Conservation (phyloP, 2,113 vertebrate genomes). For the Sinosuthora webbiana region DNA sequence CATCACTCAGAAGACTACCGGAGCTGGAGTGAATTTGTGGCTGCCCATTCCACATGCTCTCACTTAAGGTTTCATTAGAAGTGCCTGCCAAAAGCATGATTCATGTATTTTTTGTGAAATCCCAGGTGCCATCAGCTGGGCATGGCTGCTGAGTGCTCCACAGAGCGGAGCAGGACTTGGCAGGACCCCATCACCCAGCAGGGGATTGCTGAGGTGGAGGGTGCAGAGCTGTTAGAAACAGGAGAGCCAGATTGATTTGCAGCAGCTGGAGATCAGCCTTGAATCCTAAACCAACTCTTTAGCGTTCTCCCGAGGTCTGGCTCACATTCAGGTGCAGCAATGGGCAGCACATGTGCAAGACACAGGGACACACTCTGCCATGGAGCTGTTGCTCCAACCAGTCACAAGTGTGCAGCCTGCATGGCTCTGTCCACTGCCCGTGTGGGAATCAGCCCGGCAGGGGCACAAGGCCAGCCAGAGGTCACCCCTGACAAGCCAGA, state of each 20-base stretch:
- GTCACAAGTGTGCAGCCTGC: rapidly evolving
- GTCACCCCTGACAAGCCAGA: not conserved
- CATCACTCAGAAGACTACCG: not conserved
- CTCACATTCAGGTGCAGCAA: not conserved
- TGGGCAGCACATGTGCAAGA: not conserved
- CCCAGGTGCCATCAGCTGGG: not conserved
- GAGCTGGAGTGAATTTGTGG: not conserved
- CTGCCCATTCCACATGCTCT: not conserved
- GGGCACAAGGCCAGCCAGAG: not conserved
- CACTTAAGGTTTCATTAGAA: not conserved
- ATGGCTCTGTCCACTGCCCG: not conserved
- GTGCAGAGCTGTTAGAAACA: not conserved
- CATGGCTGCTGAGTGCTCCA: not conserved
- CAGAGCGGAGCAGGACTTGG: not conserved
- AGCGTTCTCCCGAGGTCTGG: not conserved
- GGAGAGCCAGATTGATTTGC: not conserved
- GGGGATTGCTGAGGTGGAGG: not conserved
- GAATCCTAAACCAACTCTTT: not conserved
- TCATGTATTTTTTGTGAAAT: not conserved
- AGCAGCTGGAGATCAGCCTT: not conserved
- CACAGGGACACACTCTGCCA: not conserved
- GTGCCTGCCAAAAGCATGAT: not conserved
- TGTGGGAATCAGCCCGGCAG: not conserved
- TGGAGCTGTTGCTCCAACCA: not conserved
- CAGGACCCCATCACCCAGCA: not conserved